These are phyloP conservation scores for Seriola quinqueradiata DNA, from an alignment of 2,113 vertebrate genomes.

Conservation along the genomic window DNA sequence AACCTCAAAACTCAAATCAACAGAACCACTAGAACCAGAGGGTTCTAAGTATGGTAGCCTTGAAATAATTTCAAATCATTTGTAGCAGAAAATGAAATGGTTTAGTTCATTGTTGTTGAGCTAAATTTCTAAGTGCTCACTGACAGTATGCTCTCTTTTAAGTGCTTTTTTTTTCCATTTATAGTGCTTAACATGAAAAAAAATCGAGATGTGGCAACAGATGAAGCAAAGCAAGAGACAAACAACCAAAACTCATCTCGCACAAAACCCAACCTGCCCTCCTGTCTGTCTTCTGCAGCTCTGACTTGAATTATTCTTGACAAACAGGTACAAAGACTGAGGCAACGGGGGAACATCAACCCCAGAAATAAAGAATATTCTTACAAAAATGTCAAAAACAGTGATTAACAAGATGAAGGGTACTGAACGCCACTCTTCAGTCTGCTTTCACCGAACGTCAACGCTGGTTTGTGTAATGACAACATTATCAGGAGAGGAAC, in stretches of 20 bases:
- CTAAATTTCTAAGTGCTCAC: slow-evolving; percentile 51
- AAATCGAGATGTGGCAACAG: slow-evolving; percentile 40
- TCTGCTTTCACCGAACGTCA: slow-evolving; percentile 66
- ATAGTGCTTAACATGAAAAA: slow-evolving; percentile 36
- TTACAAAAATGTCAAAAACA: slow-evolving; percentile 56
- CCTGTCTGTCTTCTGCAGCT: slow-evolving; percentile 37
- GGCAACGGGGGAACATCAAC: slow-evolving; percentile 45
- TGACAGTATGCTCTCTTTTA: slow-evolving; percentile 45
- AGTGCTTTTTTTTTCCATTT: slow-evolving; percentile 52
- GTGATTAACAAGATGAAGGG: slow-evolving; percentile 59
- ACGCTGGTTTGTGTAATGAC: slow-evolving; percentile 68
- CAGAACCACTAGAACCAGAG: slow-evolving; percentile 46
- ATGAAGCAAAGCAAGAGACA: slow-evolving; percentile 54
- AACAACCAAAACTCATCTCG: slow-evolving; percentile 26
- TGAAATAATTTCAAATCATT: slow-evolving; percentile 36
- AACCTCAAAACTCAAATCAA: not conserved
- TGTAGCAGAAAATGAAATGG: slow-evolving; percentile 39
- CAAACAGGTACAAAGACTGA: slow-evolving; percentile 62
- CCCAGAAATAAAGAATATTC: slow-evolving; percentile 64
- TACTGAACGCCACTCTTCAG: slow-evolving; percentile 44
- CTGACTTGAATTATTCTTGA: slow-evolving; percentile 50
- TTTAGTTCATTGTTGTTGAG: slow-evolving; percentile 43
- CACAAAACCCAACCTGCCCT: slow-evolving; percentile 25
- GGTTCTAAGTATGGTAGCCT: slow-evolving; percentile 33
- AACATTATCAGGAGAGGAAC: slow-evolving; percentile 51